phyloP scores from a whole-genome alignment of 2,888 invertebrate genomes.

The Eupeodes latifasciatus region DNA sequence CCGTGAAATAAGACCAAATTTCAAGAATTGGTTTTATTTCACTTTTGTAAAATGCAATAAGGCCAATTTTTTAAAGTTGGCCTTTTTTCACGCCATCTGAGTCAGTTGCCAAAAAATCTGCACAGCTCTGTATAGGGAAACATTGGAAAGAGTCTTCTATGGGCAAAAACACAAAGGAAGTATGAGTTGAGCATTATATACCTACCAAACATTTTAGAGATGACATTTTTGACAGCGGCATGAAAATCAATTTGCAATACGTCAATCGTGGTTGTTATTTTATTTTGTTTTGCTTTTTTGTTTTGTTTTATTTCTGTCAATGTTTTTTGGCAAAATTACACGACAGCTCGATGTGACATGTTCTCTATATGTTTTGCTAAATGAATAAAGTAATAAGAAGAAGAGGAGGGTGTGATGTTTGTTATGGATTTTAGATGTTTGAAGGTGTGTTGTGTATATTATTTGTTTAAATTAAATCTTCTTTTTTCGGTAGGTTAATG shows the following conservation, averaged over 20 bases:
- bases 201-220: constrained; percentile 64
- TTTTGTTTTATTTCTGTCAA: constrained; percentile 61
- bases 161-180: constrained; percentile 25
- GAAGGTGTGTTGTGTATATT: too few species aligned
- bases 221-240: constrained; percentile 80
- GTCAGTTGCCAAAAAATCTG: neutral
- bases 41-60: too few species aligned
- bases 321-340: constrained; percentile 64
- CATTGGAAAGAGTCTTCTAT: constrained; percentile 22
- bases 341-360: constrained; percentile 70
- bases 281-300: constrained; percentile 51
- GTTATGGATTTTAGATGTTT: too few species aligned
- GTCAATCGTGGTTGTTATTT: constrained; percentile 79
- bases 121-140: constrained; percentile 1
- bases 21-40: too few species aligned
- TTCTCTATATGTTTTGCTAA: constrained; percentile 23
- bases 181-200: constrained; percentile 32
- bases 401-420: too few species aligned
- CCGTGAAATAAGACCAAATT: too few species aligned
- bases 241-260: constrained; percentile 82
- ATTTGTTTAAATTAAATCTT: too few species aligned
- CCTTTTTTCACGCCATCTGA: too few species aligned
- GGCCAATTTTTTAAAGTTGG: too few species aligned
- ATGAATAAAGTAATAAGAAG: neutral
- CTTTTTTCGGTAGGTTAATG: too few species aligned